phyloP scores from a whole-genome alignment of 2,113 vertebrate species.

The Spea multiplicata region DNA sequence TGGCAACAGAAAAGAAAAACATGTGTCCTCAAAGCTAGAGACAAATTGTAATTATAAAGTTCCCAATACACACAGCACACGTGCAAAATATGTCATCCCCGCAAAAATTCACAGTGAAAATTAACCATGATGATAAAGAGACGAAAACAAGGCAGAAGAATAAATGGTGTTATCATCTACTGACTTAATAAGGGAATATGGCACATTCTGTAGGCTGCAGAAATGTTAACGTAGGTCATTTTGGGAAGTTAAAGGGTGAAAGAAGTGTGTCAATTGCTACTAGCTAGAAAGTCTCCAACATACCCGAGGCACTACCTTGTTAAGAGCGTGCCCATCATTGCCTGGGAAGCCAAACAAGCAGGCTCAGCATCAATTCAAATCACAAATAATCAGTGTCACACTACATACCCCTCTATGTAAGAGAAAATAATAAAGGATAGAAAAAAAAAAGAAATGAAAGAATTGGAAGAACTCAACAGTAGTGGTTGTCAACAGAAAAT shows the following conservation, averaged over 20 bases:
- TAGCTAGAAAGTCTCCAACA: constrained; percentile 5
- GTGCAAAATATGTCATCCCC: neutral
- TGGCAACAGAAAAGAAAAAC: neutral
- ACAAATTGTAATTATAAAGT: neutral
- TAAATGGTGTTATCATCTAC: no score
- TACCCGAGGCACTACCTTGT: constrained; percentile 45
- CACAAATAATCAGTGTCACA: constrained; percentile 43
- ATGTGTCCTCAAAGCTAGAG: neutral
- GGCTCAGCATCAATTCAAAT: constrained; percentile 46
- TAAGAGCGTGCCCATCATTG: constrained; percentile 38
- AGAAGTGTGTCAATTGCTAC: constrained; percentile 26
- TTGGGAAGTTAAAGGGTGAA: constrained; percentile 13
- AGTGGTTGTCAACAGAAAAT: constrained; percentile 11
- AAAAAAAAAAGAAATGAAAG: constrained; percentile 19
- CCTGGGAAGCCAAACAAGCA: constrained; percentile 37
- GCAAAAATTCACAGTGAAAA: no score
- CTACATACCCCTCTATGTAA: constrained; percentile 17
- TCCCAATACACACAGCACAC: neutral
- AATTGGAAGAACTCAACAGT: constrained; percentile 26
- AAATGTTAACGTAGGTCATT: constrained; percentile 23
- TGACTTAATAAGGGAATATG: no score
- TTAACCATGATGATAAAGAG: no score
- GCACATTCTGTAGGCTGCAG: neutral
- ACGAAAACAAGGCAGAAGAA: no score
- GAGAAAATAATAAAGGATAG: neutral